phyloP scores from a whole-genome alignment of 2,113 vertebrate species.

The Petrocephalus zakoni region DNA sequence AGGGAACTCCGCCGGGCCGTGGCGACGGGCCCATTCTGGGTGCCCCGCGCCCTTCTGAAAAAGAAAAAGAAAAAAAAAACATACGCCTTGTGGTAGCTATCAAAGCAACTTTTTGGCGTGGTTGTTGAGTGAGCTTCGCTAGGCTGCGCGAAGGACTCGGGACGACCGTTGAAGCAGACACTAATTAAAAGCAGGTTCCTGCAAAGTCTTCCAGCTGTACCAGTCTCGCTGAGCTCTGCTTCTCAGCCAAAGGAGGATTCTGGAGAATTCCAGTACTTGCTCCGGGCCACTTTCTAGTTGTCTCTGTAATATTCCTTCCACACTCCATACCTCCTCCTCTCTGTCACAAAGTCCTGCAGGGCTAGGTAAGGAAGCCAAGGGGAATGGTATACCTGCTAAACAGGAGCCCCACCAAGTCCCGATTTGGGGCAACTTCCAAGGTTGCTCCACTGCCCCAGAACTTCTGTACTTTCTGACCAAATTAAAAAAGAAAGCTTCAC shows the following conservation, averaged over 20 bases:
- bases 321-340: background rate
- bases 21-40: background rate
- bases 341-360: background rate
- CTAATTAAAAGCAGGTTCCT: slow-evolving; percentile 12
- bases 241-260: slow-evolving; percentile 12
- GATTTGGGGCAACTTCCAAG: background rate
- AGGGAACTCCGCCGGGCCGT: background rate
- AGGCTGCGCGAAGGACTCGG: background rate
- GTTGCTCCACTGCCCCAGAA: background rate
- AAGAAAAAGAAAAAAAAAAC: background rate
- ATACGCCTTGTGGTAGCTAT: background rate
- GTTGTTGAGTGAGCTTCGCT: background rate
- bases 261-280: background rate
- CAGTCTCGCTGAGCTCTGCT: background rate
- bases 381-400: background rate
- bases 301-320: background rate
- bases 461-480: background rate
- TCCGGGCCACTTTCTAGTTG: background rate
- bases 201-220: background rate
- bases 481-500: background rate
- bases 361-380: background rate
- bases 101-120: background rate
- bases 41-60: background rate
- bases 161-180: background rate
- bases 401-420: background rate